Evolutionary conservation across 2,113 vertebrate genomes (phyloP).

Genomic region (Phaetusa simplex): DNA sequence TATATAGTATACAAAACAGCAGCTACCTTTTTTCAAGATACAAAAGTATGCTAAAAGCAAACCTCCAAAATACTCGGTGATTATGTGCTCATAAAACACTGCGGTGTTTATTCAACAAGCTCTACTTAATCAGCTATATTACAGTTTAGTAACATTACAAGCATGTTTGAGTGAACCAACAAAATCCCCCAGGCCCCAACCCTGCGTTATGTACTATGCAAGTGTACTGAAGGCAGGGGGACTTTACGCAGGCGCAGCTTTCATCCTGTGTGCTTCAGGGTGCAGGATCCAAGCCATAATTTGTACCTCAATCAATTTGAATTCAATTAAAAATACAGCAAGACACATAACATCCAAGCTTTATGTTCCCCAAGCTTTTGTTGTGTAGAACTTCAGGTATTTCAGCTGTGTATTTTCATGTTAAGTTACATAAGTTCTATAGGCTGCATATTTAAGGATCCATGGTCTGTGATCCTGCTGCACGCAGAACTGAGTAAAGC

Average conservation of each 20-base stretch:
- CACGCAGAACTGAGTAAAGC: not conserved
- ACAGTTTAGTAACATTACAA: not conserved
- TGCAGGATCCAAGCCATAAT: not conserved
- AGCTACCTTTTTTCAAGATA: not conserved
- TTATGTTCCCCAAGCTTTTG: not conserved
- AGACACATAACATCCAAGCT: not conserved
- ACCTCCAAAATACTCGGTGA: not conserved
- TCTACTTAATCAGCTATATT: not conserved
- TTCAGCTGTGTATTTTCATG: not conserved
- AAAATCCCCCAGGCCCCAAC: not conserved
- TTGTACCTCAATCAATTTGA: not conserved
- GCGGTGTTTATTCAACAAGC: not conserved
- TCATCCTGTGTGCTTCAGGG: not conserved
- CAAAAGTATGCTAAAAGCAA: not conserved
- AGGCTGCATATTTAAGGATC: not conserved
- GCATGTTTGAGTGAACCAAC: not conserved
- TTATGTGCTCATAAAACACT: not conserved
- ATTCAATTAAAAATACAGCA: not conserved
- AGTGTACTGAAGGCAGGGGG: not conserved
- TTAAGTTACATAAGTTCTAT: conserved; percentile 23
- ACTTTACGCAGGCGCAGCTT: not conserved
- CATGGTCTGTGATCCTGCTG: not conserved
- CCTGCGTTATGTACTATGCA: not conserved
- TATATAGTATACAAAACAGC: not conserved
- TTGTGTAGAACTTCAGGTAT: not conserved